Conservation (phyloP, 30 jellyfish, hydroid and myxozoan species). For the Cassiopea xamachana region DNA sequence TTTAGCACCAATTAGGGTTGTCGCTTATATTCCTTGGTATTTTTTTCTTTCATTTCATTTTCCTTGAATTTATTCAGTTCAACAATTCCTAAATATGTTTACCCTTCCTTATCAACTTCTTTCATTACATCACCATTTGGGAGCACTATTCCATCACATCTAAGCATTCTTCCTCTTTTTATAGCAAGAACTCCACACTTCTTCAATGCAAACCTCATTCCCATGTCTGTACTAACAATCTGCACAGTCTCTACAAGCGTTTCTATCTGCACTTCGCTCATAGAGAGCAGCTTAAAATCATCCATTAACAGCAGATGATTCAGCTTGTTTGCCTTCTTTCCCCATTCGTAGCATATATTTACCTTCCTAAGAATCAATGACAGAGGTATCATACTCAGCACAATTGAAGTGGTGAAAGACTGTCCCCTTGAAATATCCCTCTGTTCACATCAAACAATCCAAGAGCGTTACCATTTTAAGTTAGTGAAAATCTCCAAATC, state of each 20-base stretch:
- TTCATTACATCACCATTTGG: constrained; percentile 2
- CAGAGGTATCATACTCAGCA: constrained; percentile 7
- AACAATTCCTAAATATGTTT: neutral
- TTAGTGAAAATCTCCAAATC: constrained; percentile 13
- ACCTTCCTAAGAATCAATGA: constrained; percentile 15
- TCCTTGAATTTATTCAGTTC: neutral
- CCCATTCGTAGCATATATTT: neutral
- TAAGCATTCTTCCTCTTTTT: neutral
- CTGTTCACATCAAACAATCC: neutral
- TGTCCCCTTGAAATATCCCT: constrained; percentile 55
- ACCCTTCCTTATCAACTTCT: neutral
- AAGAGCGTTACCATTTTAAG: neutral
- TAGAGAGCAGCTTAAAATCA: constrained; percentile 38
- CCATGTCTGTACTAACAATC: neutral
- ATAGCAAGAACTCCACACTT: neutral
- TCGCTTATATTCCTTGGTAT: neutral
- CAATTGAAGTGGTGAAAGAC: constrained; percentile 48
- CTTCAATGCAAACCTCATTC: neutral
- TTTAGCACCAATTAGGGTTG: too few species aligned
- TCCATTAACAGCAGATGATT: constrained; percentile 68
- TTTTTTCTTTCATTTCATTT: neutral
- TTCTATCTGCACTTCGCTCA: neutral
- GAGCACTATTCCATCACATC: neutral
- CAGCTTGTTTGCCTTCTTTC: neutral
- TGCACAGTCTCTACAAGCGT: neutral